Evolutionary conservation across 2,797 vertebrate genomes (phyloP), one percentile per base, ranked within the genome.

Genomic region (Schizopygopsis malacanthus): DNA sequence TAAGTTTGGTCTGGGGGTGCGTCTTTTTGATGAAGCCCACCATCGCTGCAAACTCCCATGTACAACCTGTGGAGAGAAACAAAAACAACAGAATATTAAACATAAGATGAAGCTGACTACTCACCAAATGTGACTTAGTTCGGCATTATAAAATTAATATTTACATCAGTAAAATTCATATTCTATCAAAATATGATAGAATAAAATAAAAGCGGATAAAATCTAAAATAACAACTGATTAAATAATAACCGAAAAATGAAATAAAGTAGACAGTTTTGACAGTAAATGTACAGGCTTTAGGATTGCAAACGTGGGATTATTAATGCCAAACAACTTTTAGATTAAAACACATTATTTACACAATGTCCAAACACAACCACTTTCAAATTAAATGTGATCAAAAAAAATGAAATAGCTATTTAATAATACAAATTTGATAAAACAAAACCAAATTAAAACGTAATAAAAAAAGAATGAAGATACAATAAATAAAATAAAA

Each of bases 11-110:
- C 90, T 98, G 95, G 73, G 96, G 96, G 82, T 96, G 98, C 0
- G 94, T 91, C 92, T 96, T 97, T 94, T 96, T 98, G 85, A 99
- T 98, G 94, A 97, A 97, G 90, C 95, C 96, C 9, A 99, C 98
- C 98, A 99, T 99, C 84, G 98, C 95, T 12, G 96, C 94, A 84
- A 98, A 99, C 89, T 99, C 98, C 98, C 98, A 99, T 0, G 98
- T 99, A 89, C 98, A 99, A 77, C 98, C 98, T 99, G 86, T 0
- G 81, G 87, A 61, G 83, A 15, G 75, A 85, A 77, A 4, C 12
- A 71, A 33, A 83, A 47, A 52, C 0, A 72, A 5, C 1, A n/a
- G 7, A 25, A 45, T 22, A 25, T n/a, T 72, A 73, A n/a, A 50
- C 72, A 25, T 2, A 25, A 47, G 4, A 69, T 20, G 2, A 70